Percentiles rank a stretch among this genome's conserved stretches.
These are phyloP conservation scores for Euclidia mi DNA, from an alignment of 2,888 invertebrate genomes.

Conservation along the genomic window DNA sequence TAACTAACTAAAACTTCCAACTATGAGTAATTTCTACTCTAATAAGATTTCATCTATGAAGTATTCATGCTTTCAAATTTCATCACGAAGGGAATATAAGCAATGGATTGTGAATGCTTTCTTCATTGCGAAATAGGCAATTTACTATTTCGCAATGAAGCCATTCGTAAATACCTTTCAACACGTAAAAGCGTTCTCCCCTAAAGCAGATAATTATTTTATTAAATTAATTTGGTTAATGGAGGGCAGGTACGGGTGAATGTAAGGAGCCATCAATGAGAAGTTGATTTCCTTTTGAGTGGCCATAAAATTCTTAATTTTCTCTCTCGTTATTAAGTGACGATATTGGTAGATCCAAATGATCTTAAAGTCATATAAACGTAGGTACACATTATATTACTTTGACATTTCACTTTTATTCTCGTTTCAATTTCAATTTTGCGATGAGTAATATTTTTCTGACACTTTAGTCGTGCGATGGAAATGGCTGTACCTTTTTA, in stretches of 20 bases:
- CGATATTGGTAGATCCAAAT: constrained; percentile 11
- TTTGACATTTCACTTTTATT: not conserved
- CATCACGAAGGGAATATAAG: not conserved
- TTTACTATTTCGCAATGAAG: no score
- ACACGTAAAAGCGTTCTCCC: not conserved
- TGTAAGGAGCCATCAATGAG: constrained; percentile 22
- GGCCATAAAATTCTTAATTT: constrained; percentile 19
- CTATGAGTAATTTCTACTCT: constrained; percentile 6
- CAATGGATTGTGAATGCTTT: no score
- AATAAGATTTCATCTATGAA: constrained; percentile 7
- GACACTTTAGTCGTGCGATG: not conserved
- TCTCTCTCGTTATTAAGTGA: constrained; percentile 13
- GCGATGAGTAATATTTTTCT: no score
- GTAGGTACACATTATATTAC: no score
- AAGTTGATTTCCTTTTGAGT: constrained; percentile 14
- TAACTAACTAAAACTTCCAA: constrained; percentile 2
- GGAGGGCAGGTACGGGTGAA: constrained; percentile 11
- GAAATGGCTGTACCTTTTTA: not conserved
- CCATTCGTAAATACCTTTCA: no score
- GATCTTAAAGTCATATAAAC: constrained; percentile 10
- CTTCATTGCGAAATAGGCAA: no score
- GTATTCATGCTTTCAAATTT: constrained; percentile 1
- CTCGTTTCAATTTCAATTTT: no score
- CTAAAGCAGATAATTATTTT: constrained; percentile 32
- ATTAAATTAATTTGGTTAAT: constrained; percentile 22